Percentiles rank a stretch among this genome's conserved stretches.
These are phyloP conservation scores for Stichopus chloronotus DNA, from an alignment of 35 echinoderm and acorn worm genomes.

Conservation along the genomic window DNA sequence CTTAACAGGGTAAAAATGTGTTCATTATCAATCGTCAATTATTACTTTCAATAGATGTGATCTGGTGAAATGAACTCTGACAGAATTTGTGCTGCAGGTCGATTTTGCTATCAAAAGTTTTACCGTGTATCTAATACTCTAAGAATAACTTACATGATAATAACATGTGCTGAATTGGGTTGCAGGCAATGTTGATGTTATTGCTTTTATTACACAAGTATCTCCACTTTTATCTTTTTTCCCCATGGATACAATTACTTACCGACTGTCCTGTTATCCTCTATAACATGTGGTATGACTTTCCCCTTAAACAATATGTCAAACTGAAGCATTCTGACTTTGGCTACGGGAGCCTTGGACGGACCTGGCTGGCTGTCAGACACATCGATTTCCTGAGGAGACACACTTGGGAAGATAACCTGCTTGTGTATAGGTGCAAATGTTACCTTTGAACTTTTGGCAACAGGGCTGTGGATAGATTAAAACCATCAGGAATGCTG, in stretches of 20 bases:
- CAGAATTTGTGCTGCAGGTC: too few species aligned
- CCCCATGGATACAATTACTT: not conserved
- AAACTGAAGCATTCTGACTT: constrained; percentile 79
- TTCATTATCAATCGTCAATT: too few species aligned
- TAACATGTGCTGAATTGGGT: too few species aligned
- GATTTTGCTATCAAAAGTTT: too few species aligned
- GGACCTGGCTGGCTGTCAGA: constrained; percentile 29
- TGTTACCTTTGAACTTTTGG: not conserved
- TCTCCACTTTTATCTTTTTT: too few species aligned
- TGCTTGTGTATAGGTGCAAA: constrained; percentile 12
- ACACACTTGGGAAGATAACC: constrained; percentile 24
- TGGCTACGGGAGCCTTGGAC: constrained; percentile 31
- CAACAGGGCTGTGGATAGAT: not conserved
- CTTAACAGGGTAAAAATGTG: too few species aligned
- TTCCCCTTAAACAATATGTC: constrained; percentile 70
- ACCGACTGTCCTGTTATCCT: constrained; percentile 82
- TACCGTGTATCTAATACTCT: too few species aligned
- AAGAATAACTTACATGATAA: too few species aligned
- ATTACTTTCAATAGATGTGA: too few species aligned
- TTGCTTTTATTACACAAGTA: too few species aligned
- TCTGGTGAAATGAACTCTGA: too few species aligned
- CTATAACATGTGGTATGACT: constrained; percentile 59
- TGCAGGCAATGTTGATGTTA: too few species aligned
- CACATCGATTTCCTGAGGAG: not conserved
- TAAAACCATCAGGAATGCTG: not conserved